A percentile compares a stretch with the other conserved stretches of the same genome.
phyloP scores from a whole-genome alignment of 2,888 invertebrate genomes.

The Hirtodrosophila trivittata region DNA sequence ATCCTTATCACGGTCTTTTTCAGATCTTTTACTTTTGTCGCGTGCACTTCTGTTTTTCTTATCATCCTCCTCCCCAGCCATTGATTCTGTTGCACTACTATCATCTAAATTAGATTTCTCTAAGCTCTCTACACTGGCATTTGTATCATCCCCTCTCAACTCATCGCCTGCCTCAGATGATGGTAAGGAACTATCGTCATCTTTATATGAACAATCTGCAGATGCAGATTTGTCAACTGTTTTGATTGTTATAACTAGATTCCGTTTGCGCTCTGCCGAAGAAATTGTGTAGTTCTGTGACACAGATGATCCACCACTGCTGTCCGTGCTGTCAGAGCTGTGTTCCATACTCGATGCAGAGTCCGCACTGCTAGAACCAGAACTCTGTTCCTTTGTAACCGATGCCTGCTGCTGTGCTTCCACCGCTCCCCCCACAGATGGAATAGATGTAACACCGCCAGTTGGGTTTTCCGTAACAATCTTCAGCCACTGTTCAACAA shows the following conservation, averaged over 20 bases:
- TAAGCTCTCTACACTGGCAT: slow-evolving; percentile 45
- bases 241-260: slow-evolving; percentile 84
- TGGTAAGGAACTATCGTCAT: slow-evolving; percentile 71
- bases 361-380: slow-evolving; percentile 18
- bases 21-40: slow-evolving; percentile 71
- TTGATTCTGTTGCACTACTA: slow-evolving; percentile 51
- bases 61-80: slow-evolving; percentile 64
- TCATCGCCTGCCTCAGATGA: slow-evolving; percentile 46
- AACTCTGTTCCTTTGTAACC: background rate
- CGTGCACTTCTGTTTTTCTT: slow-evolving; percentile 68
- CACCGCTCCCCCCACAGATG: slow-evolving; percentile 14
- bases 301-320: slow-evolving; percentile 79
- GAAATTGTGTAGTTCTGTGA: slow-evolving; percentile 70
- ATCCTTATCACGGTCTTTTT: slow-evolving; percentile 81
- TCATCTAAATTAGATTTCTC: slow-evolving; percentile 80
- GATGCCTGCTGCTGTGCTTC: slow-evolving; percentile 15
- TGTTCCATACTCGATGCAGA: slow-evolving; percentile 52
- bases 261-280: slow-evolving; percentile 79
- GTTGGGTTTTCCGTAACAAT: slow-evolving; percentile 91
- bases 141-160: slow-evolving; percentile 48
- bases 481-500: slow-evolving; percentile 95
- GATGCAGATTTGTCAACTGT: slow-evolving; percentile 75
- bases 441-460: slow-evolving; percentile 14
- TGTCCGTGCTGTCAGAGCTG: slow-evolving; percentile 81
- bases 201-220: slow-evolving; percentile 38